Evolutionary conservation across 2,797 vertebrate genomes (phyloP), one percentile per base, ranked within the genome.

Genomic region (Todus mexicanus): DNA sequence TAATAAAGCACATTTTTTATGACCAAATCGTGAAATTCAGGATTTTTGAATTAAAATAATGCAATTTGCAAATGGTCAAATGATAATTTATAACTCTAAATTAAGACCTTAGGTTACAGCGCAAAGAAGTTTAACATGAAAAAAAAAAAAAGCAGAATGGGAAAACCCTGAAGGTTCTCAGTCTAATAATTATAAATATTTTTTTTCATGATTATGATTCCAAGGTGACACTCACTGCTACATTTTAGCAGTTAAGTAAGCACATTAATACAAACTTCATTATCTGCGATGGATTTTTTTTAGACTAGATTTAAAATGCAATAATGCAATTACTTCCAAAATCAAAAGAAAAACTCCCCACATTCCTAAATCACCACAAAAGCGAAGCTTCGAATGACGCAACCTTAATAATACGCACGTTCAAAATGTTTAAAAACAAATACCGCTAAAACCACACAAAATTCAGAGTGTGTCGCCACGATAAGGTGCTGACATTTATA

Each of bases 401-500:
- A 83, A 65, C 66, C 82, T 80, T 47, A 87, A 66, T 78, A 92
- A 87, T n/a, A 40, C 0, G 9, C 72, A 27, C 10, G 1, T 81
- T 87, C 81, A 91, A 85, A 84, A 72, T 59, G 38, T 56, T 79
- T 42, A 35, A 92, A 89, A 88, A 95, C 37, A 94, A 95, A 91
- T 79, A 79, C 53, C 71, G 54, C 90, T 82, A 89, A 85, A 84
- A 65, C 38, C 31, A 80, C 82, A 74, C 86, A 72, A 93, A 94
- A 96, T 57, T 84, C 64, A 25, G 89, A 84, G 61, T 91, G 84
- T 69, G 85, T n/a, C 81, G 88, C 61, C 94, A 82, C 23, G 85
- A 96, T 97, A 96, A 97, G 92, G 94, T 96, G 93, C 66, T 97
- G 93, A 96, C 96, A 96, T 97, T 96, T 97, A 92, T 95, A 96